Conservation (phyloP, 2,113 vertebrate genomes). For the Oncorhynchus masou region DNA sequence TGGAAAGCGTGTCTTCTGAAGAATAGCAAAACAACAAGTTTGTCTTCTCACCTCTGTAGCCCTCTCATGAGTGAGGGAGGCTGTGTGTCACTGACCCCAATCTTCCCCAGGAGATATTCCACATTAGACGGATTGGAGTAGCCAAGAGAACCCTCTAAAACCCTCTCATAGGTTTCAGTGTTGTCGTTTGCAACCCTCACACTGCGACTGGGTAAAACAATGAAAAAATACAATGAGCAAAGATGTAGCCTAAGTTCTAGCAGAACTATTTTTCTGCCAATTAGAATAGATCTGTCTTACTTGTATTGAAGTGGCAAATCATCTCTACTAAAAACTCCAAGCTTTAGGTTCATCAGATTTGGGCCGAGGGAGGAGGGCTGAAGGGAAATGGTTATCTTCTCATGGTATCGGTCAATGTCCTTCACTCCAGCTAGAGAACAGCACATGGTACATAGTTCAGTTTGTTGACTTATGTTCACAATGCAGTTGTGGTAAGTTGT, state of each 20-base stretch:
- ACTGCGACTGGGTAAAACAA: conserved; percentile 72
- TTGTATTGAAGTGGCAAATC: conserved; percentile 90
- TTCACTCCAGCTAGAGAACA: conserved; percentile 84
- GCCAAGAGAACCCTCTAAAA: conserved; percentile 83
- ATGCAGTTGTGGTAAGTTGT: neutral
- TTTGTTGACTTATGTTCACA: neutral
- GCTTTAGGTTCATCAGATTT: conserved; percentile 77
- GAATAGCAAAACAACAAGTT: neutral
- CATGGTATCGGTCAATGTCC: conserved; percentile 93
- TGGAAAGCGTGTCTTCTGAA: neutral
- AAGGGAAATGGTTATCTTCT: conserved; percentile 89
- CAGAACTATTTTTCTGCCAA: neutral
- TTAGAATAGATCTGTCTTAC: conserved; percentile 61
- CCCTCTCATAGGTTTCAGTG: conserved; percentile 83
- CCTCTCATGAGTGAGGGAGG: conserved; percentile 96
- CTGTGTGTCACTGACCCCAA: conserved; percentile 86
- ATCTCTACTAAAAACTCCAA: conserved; percentile 88
- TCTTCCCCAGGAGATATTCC: conserved; percentile 86
- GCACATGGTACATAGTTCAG: neutral
- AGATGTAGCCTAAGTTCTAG: neutral
- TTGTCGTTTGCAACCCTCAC: conserved; percentile 75
- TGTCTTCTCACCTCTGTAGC: conserved; percentile 84
- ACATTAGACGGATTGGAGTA: conserved; percentile 94
- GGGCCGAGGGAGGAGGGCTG: conserved; percentile 81
- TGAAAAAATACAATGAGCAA: neutral